Conservation (phyloP, 2,888 invertebrate species). For the Cepaea hortensis region DNA sequence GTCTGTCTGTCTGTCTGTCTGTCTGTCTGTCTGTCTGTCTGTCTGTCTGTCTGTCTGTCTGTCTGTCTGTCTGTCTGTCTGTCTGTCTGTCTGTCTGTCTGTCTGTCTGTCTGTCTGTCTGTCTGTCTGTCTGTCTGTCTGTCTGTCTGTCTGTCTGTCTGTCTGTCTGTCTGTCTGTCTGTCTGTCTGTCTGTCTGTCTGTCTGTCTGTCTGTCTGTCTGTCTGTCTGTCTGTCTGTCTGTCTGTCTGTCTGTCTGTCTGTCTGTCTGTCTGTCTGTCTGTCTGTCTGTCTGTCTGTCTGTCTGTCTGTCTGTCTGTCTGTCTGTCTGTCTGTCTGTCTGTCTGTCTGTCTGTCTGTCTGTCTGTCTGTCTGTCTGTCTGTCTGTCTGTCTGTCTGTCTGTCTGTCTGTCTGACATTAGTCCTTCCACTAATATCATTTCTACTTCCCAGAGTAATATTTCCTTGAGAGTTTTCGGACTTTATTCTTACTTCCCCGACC, state of each 20-base stretch:
- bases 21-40: conserved; percentile 13
- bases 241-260: not conserved
- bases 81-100: conserved; percentile 5
- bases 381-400: too few relatives aligned
- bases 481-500: too few relatives aligned
- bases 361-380: too few relatives aligned
- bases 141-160: conserved; percentile 14
- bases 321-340: too few relatives aligned
- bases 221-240: not conserved
- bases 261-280: too few relatives aligned
- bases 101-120: conserved; percentile 22
- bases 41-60: conserved; percentile 8
- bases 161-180: conserved; percentile 9
- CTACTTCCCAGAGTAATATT: too few relatives aligned
- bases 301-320: too few relatives aligned
- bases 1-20: not conserved
- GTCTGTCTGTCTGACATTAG: too few relatives aligned
- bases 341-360: too few relatives aligned
- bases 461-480: too few relatives aligned
- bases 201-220: not conserved
- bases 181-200: not conserved
- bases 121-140: conserved; percentile 9
- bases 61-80: conserved; percentile 26
- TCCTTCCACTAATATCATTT: too few relatives aligned
- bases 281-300: too few relatives aligned